Percentiles rank a stretch among this genome's conserved stretches.
These are phyloP conservation scores for Mamestra brassicae DNA, from an alignment of 2,888 invertebrate genomes.

Conservation along the genomic window DNA sequence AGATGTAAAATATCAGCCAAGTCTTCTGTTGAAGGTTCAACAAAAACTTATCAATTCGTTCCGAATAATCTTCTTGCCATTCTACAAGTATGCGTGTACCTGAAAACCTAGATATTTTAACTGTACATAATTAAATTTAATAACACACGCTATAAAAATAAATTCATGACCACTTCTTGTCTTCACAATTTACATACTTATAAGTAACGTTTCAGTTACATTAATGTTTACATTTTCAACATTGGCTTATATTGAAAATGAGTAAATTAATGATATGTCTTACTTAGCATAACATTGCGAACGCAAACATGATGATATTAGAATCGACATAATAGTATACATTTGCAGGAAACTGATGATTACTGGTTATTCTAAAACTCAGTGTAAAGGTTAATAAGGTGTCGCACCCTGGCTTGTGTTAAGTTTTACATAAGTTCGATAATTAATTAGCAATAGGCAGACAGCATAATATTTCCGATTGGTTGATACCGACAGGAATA, in stretches of 20 bases:
- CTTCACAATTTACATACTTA: neutral
- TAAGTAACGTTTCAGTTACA: constrained; percentile 1
- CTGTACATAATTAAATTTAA: neutral
- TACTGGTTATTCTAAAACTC: constrained; percentile 20
- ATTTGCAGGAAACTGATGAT: constrained; percentile 20
- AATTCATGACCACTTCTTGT: constrained; percentile 14
- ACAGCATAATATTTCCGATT: constrained; percentile 3
- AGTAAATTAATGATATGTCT: neutral
- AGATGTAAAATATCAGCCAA: constrained; percentile 8
- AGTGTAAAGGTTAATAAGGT: constrained; percentile 49
- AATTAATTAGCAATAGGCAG: constrained; percentile 25
- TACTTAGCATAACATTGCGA: constrained; percentile 13
- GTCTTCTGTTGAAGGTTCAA: constrained; percentile 48
- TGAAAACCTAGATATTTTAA: constrained; percentile 24
- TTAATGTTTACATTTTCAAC: constrained; percentile 10
- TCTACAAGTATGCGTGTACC: constrained; percentile 7
- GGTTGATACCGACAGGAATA: neutral
- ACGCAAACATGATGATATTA: constrained; percentile 13
- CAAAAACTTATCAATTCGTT: constrained; percentile 56
- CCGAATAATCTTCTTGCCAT: constrained; percentile 24
- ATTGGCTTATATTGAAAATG: neutral
- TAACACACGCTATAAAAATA: neutral
- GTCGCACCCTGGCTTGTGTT: constrained; percentile 5
- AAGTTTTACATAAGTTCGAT: constrained; percentile 18
- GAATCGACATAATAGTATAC: neutral